phyloP scores from a whole-genome alignment of 2,797 vertebrate species.

The Sebastes paucispinis region DNA sequence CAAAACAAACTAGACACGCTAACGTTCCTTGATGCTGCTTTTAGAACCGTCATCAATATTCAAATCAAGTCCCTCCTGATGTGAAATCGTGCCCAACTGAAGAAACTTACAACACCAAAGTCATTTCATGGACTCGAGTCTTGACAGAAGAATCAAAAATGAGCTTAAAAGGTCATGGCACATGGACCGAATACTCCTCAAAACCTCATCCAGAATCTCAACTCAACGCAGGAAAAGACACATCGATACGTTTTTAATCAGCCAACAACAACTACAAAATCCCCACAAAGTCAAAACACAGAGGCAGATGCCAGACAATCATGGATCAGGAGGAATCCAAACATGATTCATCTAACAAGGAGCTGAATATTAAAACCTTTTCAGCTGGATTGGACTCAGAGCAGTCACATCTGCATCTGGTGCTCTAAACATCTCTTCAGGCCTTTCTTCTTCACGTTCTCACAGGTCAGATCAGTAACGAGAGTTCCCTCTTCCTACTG shows the following conservation, averaged over 20 bases:
- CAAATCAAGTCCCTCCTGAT: neutral
- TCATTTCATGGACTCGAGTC: neutral
- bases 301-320: neutral
- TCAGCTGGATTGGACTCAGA: neutral
- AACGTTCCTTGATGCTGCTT: neutral
- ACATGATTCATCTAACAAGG: neutral
- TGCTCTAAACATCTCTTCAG: no score
- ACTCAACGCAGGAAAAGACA: neutral
- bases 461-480: no score
- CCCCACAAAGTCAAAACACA: neutral
- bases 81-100: neutral
- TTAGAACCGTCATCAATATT: neutral
- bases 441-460: neutral
- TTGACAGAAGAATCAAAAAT: neutral
- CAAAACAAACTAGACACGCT: neutral
- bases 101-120: neutral
- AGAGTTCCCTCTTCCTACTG: neutral
- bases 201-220: neutral
- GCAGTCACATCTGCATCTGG: neutral
- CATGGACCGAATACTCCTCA: neutral
- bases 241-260: neutral
- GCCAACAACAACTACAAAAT: constrained; percentile 8
- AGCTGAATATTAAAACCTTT: neutral
- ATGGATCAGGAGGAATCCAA: neutral
- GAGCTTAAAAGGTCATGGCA: neutral